Base-by-base conservation (phyloP, 2,113 vertebrate species). In the Forbesichthys papilliferus region DNA sequence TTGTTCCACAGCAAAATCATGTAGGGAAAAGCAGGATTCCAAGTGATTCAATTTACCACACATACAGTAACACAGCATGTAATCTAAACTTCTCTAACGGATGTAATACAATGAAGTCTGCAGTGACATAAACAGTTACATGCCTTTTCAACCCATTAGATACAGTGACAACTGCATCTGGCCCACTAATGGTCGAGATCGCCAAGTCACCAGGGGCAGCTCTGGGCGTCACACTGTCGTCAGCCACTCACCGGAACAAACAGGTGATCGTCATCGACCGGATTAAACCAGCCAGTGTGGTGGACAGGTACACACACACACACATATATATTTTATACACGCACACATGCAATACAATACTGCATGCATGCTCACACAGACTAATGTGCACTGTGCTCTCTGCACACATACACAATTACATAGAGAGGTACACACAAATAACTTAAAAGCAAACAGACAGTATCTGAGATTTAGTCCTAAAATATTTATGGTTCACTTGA, bases 101-200 rank as follows among this genome's bases (percentile, higher is more conserved):
- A 42, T 42, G 0, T 42, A n/a, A 55, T 56, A 9, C 7, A 18
- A 55, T 5, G 10, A 16, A n/a, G 20, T 12, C 56, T 9, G 18
- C 3, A 10, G 7, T 20, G 9, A 34, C 11, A 58, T 58, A 33
- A 6, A 58, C 54, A 56, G 11, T 18, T 16, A 7, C 1, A 34
- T 33, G 14, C 11, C 16, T 8, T 51, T 11, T 49, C 27, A 34
- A 47, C 9, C 36, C 0, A 14, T 74, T 90, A 99, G 98, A 99
- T 87, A 90, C 94, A 0, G 92, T 96, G 80, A 89, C 93, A 4
- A 95, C 93, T 12, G 94, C 94, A 16, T 95, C 96, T 0, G 97
- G 96, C 8, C 96, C 97, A 0, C 84, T 99, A 64, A 79, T 97
- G 54, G 97, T 99, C 82, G 98, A 99, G 86, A 98, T 99, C 48